Base-by-base conservation (phyloP, 1,140 invertebrate genomes). In the Drosophila repleta region DNA sequence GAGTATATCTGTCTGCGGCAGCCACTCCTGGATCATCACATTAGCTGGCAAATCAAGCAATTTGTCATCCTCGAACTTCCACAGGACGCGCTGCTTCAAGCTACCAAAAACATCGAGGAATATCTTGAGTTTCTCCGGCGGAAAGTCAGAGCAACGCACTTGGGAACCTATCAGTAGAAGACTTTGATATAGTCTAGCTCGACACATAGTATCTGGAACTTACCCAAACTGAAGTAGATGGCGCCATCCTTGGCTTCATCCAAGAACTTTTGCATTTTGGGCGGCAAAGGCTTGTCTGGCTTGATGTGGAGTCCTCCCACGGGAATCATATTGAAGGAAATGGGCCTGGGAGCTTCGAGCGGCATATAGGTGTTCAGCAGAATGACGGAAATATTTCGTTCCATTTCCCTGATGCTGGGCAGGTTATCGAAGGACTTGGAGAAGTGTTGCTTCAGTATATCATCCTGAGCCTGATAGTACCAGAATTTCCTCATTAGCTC, bases 1-100 rank as follows among this genome's bases (percentile, higher is more conserved):
- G 21, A 95, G 80, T 61, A 95, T 92, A 79, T 95, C 94, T 10
- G 92, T 92, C 76, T 95, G 95, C 0, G 95, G 94, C 39, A 95
- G 72, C 95, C 95, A 95, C 21, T 93, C 93, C 2, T 91, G 79
- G 8, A 93, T 85, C 58, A 93, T 93, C 0, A 96, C 92, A 79
- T 96, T 95, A 1, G 92, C 66, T 0, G 94, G 93, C n/a, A 91
- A 83, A 72, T 90, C 91, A 2, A 92, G 83, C 32, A 94, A 71
- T 0, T 83, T 88, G 1, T 92, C 92, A 24, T 93, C 92, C 71
- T 95, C 94, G 72, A 93, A 93, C 80, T 95, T 95, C 94, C 94
- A 95, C 4, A 95, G 53, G 3, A 95, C 89, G 32, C 93, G 92
- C 64, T 95, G 93, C 3, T 93, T 93, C 2, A 95, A 18, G 13